phyloP scores from a whole-genome alignment of 1,140 invertebrate genomes.

The Cydia amplana region DNA sequence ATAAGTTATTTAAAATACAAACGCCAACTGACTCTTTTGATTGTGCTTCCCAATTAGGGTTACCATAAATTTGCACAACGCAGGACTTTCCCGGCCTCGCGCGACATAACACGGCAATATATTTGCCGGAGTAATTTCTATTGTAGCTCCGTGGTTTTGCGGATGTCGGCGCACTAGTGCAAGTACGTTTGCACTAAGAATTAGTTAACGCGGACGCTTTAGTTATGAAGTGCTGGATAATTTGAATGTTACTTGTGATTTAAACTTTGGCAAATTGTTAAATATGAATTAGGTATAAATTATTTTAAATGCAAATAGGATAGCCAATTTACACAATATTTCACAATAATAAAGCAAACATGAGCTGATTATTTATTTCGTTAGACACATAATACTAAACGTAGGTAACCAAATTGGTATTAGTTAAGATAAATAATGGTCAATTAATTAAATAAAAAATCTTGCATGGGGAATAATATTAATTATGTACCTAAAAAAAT shows the following conservation, averaged over 20 bases:
- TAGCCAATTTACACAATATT: too few relatives aligned
- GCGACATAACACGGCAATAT: slow-evolving; percentile 30
- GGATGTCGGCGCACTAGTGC: slow-evolving; percentile 25
- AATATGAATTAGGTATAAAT: neutral
- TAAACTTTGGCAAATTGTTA: neutral
- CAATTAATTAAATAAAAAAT: too few relatives aligned
- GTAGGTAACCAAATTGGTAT: too few relatives aligned
- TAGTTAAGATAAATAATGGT: neutral
- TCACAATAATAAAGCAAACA: too few relatives aligned
- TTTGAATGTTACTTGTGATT: neutral
- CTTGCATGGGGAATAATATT: too few relatives aligned
- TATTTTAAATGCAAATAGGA: neutral
- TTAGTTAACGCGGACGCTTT: slow-evolving; percentile 24
- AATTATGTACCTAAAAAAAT: too few relatives aligned
- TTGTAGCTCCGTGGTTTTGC: slow-evolving; percentile 30
- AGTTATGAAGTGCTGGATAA: slow-evolving; percentile 27
- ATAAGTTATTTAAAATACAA: slow-evolving; percentile 15
- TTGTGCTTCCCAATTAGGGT: slow-evolving; percentile 29
- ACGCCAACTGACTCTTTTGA: neutral
- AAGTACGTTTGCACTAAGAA: slow-evolving; percentile 22
- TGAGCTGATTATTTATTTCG: too few relatives aligned
- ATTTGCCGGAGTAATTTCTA: slow-evolving; percentile 28
- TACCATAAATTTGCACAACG: slow-evolving; percentile 27
- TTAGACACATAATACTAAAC: too few relatives aligned
- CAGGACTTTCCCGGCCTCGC: slow-evolving; percentile 24